phyloP scores from a whole-genome alignment of 2,888 invertebrate genomes.

The Phyllotreta cruciferae region DNA sequence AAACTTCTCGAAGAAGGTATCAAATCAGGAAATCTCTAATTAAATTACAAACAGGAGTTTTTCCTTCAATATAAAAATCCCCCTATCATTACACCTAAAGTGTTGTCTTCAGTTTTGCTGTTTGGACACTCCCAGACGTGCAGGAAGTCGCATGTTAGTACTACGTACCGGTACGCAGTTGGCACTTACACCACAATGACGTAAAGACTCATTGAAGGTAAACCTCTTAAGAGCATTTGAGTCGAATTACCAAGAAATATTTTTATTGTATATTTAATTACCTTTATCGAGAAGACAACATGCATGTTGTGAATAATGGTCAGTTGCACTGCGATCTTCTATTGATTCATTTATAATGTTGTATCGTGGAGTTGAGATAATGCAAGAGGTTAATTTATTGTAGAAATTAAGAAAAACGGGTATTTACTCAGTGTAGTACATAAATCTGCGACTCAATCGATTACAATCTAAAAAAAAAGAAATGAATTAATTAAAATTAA shows the following conservation, averaged over 20 bases:
- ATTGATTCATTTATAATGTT: no score
- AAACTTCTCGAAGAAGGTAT: background rate
- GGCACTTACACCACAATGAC: constrained; percentile 12
- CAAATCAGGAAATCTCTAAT: background rate
- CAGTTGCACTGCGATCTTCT: no score
- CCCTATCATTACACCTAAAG: background rate
- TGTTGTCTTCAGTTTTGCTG: constrained; percentile 5
- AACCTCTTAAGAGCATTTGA: constrained; percentile 15
- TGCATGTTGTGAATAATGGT: no score
- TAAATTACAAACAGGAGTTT: background rate
- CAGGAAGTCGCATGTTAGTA: constrained; percentile 12
- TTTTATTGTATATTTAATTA: constrained; percentile 11
- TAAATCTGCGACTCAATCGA: no score
- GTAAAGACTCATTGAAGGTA: constrained; percentile 24
- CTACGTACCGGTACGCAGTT: constrained; percentile 14
- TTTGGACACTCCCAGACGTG: constrained; percentile 13
- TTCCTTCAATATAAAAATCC: background rate
- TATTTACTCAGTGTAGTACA: no score
- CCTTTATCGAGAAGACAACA: no score
- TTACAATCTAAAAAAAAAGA: no score
- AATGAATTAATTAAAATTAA: no score
- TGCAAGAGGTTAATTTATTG: no score
- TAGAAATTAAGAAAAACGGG: no score
- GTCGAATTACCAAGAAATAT: constrained; percentile 19
- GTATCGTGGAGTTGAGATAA: no score